Evolutionary conservation across 2,888 invertebrate species (phyloP).

Genomic region (Dolichomitus sp.): DNA sequence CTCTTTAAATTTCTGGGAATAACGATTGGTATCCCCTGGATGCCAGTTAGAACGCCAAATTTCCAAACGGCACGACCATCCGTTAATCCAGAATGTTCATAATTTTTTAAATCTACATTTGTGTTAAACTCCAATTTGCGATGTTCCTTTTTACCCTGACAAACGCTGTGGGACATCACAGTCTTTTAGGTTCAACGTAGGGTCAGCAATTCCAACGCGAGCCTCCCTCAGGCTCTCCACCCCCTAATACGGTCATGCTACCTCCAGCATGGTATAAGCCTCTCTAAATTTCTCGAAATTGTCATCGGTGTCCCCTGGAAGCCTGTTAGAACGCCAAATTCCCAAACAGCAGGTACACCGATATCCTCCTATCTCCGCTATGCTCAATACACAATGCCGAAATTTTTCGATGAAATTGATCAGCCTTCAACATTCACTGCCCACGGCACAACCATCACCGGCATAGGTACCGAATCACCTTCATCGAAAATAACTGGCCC

Average conservation of each 20-base stretch:
- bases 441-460: constrained; percentile 13
- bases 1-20: no score
- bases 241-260: not conserved
- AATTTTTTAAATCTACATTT: not conserved
- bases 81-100: no score
- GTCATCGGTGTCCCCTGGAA: constrained; percentile 33
- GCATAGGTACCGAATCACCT: constrained; percentile 11
- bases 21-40: no score
- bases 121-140: not conserved
- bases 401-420: constrained; percentile 25
- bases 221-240: not conserved
- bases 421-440: constrained; percentile 4
- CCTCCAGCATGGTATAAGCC: constrained; percentile 12
- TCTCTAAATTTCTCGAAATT: constrained; percentile 30
- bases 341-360: constrained; percentile 22
- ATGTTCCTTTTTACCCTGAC: not conserved
- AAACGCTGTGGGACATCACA: not conserved
- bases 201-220: not conserved
- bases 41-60: no score
- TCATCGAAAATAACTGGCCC: constrained; percentile 28
- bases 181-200: not conserved
- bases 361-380: not conserved
- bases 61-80: no score
- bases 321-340: constrained; percentile 29
- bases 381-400: not conserved